phyloP scores from a whole-genome alignment of 2,113 vertebrate species.

The Pelecanoides urinatrix region DNA sequence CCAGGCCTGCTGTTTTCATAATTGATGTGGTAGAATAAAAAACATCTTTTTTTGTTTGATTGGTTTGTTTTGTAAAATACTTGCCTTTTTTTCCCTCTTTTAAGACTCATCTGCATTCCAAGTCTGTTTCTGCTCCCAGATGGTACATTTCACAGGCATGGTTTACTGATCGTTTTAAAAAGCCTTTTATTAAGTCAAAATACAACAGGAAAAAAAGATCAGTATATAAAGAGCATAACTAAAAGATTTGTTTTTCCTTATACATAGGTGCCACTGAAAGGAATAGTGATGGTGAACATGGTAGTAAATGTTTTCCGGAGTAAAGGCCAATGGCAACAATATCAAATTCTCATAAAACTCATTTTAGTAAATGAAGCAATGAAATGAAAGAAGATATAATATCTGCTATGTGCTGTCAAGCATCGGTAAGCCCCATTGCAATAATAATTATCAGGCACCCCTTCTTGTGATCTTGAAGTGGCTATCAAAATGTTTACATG shows the following conservation, averaged over 20 bases:
- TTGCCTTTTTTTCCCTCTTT: background rate
- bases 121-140: background rate
- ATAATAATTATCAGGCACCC: background rate
- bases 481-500: background rate
- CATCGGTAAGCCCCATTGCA: background rate
- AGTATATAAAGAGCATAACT: background rate
- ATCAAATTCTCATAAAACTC: background rate
- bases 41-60: background rate
- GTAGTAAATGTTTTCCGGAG: background rate
- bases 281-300: background rate
- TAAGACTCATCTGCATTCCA: background rate
- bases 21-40: constrained; percentile 14
- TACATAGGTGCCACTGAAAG: background rate
- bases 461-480: background rate
- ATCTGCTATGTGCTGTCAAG: background rate
- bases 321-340: background rate
- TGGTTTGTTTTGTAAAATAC: background rate
- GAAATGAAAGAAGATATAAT: background rate
- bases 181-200: background rate
- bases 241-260: background rate
- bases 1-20: background rate
- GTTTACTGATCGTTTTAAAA: background rate
- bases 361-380: background rate
- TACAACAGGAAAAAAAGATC: background rate
- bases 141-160: background rate